phyloP scores from a whole-genome alignment of 2,797 vertebrate genomes.

The Pempheris klunzingeri region DNA sequence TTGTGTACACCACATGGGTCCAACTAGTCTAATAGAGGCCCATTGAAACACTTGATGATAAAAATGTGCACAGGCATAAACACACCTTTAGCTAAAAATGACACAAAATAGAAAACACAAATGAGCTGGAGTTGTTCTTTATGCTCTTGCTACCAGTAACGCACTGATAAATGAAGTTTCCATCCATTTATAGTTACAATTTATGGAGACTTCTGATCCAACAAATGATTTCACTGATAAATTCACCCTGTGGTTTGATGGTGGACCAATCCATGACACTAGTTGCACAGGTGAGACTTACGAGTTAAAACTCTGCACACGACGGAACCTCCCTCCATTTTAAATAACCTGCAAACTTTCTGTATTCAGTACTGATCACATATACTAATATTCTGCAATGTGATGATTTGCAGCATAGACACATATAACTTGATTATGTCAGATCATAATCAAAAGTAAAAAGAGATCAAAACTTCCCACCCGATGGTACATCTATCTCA shows the following conservation, averaged over 20 bases:
- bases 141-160: not conserved
- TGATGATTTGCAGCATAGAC: not conserved
- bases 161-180: not conserved
- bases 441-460: not conserved
- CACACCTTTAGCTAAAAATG: not conserved
- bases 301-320: not conserved
- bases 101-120: not conserved
- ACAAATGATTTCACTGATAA: not conserved
- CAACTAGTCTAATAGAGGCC: not conserved
- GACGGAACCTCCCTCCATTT: not conserved
- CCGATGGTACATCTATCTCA: too few relatives aligned
- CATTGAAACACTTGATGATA: not conserved
- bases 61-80: not conserved
- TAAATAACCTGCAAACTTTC: not conserved
- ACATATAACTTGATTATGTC: not conserved
- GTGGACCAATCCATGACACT: not conserved
- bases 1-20: not conserved
- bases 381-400: not conserved
- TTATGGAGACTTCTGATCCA: not conserved
- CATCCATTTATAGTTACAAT: not conserved
- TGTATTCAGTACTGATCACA: not conserved
- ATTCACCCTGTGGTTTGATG: not conserved
- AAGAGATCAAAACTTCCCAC: not conserved
- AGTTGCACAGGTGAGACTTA: not conserved
- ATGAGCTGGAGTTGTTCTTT: not conserved